These are phyloP conservation scores for Mythimna lalbum DNA, from an alignment of 2,888 invertebrate genomes.

Conservation along the genomic window DNA sequence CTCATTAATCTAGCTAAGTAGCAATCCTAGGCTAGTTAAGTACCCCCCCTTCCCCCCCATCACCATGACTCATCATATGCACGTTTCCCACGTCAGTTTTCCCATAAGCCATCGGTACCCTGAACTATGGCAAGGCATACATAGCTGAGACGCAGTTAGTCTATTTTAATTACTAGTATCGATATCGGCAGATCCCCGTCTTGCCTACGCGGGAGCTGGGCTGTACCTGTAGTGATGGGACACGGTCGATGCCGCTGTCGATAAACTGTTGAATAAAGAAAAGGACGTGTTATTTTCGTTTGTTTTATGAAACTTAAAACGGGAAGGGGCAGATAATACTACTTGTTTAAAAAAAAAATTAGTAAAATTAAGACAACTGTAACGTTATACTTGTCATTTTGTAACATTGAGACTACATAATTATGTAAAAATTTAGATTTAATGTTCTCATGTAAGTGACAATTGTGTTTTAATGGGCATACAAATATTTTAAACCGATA, in stretches of 20 bases:
- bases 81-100: conserved; percentile 53
- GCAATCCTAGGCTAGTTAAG: not conserved
- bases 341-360: no score
- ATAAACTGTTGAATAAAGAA: conserved; percentile 63
- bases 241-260: conserved; percentile 68
- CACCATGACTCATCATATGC: conserved; percentile 37
- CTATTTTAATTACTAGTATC: conserved; percentile 89
- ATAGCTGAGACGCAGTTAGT: conserved; percentile 83
- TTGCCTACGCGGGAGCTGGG: conserved; percentile 88
- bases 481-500: no score
- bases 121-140: conserved; percentile 45
- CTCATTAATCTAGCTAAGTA: conserved; percentile 5
- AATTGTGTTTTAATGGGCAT: no score
- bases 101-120: conserved; percentile 47
- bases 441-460: no score
- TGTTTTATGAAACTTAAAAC: not conserved
- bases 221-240: conserved; percentile 81
- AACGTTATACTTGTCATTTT: not conserved
- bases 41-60: not conserved
- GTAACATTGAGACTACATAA: not conserved
- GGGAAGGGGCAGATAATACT: no score
- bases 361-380: not conserved
- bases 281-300: conserved; percentile 48
- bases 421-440: no score
- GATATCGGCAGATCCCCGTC: conserved; percentile 90